Percentiles rank a stretch among this genome's conserved stretches.
phyloP scores from a whole-genome alignment of 2,888 invertebrate species.

The Cremastinae sp. region DNA sequence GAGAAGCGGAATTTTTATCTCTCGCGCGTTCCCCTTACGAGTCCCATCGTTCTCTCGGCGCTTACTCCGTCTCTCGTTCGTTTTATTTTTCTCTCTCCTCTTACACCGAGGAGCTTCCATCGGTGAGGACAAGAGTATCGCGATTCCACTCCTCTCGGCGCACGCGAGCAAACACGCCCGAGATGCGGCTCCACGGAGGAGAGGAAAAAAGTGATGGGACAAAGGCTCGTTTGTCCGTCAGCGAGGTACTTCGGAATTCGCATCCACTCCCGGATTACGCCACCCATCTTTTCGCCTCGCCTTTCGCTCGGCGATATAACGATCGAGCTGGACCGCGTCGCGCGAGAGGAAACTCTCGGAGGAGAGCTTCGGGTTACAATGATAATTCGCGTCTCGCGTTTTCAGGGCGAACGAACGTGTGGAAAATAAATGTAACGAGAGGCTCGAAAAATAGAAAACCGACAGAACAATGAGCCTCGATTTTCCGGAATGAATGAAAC shows the following conservation, averaged over 20 bases:
- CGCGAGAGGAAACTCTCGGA: too few relatives aligned
- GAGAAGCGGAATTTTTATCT: slow-evolving; percentile 21
- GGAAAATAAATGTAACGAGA: not conserved
- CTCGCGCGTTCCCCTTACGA: not conserved
- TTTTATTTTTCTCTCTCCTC: slow-evolving; percentile 32
- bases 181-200: not conserved
- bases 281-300: slow-evolving; percentile 43
- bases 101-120: slow-evolving; percentile 25
- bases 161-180: slow-evolving; percentile 31
- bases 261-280: slow-evolving; percentile 64
- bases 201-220: slow-evolving; percentile 45
- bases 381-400: too few relatives aligned
- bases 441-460: not conserved
- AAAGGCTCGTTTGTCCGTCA: slow-evolving; percentile 59
- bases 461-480: not conserved
- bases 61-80: slow-evolving; percentile 19
- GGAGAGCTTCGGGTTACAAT: too few relatives aligned
- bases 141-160: slow-evolving; percentile 29
- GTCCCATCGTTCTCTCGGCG: slow-evolving; percentile 3
- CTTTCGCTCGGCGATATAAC: slow-evolving; percentile 4
- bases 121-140: slow-evolving; percentile 47
- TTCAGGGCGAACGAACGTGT: not conserved
- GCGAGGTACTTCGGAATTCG: slow-evolving; percentile 57
- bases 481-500: not conserved
- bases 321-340: too few relatives aligned